Conservation (phyloP, 2,797 vertebrate genomes). For the Neosalanx taihuensis region DNA sequence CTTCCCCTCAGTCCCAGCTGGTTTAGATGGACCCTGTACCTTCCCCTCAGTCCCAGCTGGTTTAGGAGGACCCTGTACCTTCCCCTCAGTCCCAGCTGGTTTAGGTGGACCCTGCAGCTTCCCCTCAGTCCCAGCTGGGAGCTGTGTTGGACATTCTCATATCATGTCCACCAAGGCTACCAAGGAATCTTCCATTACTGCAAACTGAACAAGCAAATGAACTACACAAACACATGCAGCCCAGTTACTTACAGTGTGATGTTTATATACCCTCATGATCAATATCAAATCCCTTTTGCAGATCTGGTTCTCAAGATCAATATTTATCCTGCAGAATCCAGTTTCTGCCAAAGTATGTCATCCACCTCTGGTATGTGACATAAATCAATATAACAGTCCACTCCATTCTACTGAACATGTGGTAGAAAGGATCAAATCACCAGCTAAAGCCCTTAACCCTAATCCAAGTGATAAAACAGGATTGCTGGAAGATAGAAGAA, state of each 20-base stretch:
- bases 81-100: no score
- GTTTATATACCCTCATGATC: background rate
- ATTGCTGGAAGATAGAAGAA: background rate
- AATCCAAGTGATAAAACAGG: slow-evolving; percentile 16
- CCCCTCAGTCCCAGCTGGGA: no score
- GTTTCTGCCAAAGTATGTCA: background rate
- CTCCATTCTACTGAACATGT: slow-evolving; percentile 19
- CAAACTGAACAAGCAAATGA: background rate
- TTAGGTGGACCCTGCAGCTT: no score
- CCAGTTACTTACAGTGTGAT: no score
- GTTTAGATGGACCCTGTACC: no score
- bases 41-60: no score
- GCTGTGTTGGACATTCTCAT: background rate
- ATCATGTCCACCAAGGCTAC: background rate
- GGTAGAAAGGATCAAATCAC: slow-evolving; percentile 25
- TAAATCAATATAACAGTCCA: slow-evolving; percentile 8
- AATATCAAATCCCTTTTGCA: background rate
- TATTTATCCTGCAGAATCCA: background rate
- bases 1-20: no score
- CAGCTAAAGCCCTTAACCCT: slow-evolving; percentile 24
- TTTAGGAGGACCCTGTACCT: no score
- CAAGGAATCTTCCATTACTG: background rate
- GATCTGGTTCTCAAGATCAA: background rate
- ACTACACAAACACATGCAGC: no score
- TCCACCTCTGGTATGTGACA: background rate